Evolutionary conservation across 2,888 invertebrate species (phyloP), one percentile per base, ranked within the genome.

Genomic region (Trisateles emortualis): DNA sequence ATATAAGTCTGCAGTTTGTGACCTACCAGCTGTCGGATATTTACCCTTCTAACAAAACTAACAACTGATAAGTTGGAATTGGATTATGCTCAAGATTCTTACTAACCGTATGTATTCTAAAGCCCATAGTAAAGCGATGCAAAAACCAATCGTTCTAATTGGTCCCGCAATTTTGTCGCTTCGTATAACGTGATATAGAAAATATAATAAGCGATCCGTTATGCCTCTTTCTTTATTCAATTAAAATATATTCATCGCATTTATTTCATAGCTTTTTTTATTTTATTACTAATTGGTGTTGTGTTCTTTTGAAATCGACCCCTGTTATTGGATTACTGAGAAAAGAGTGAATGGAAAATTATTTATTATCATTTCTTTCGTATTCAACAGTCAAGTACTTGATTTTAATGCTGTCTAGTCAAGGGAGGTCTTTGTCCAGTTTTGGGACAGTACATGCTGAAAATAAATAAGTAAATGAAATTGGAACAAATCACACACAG

Each of bases 91-190:
- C 4, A 32, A 26, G 33, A 45, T 36, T 33, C 5, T 11, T 13
- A 26, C 11, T n/a, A 40, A 6, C 33, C 10, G 16, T 47, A 17
- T 24, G 40, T 48, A 40, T 13, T 19, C 9, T 14, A 17, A 48
- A 47, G 14, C 16, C 4, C 13, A 19, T 9, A 36, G 24, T 49
- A 44, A 40, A 47, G 40, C 13, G 46, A 38, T 19, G 35, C 16
- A 16, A 48, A 26, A 51, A 10, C 13, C 35, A 51, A 50, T 62
- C 32, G 22, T 45, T 19, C 32, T 63, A 54, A 63, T 63, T 63
- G 55, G 30, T 44, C 30, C 14, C 0, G 30, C 5, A 26, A 24
- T 46, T 62, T 51, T 46, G 24, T 47, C 14, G 13, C 17, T n/a
- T 10, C 9, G 17, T 38, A 33, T 24, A 56, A 45, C 43, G 42